Base-by-base conservation (phyloP, 1,140 invertebrate species). In the Philopotamus ludificatus region DNA sequence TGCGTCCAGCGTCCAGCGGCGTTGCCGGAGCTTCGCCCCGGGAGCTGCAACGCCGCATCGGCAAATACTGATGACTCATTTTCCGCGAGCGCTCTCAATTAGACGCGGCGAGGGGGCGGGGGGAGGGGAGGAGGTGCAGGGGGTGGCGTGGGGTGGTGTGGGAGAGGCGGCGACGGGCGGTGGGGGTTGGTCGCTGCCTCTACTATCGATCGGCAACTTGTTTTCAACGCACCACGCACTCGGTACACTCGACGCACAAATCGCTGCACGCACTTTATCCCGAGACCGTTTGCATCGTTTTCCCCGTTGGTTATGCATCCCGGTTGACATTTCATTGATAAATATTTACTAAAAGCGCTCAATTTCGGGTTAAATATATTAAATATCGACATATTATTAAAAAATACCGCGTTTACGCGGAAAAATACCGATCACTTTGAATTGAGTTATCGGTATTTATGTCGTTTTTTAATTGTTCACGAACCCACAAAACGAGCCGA, bases 51-150 rank as follows among this genome's bases (percentile, higher is more conserved):
- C 66, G 66, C 57, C 66, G 66, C 66, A 60, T 49, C 61, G 57
- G 57, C 66, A 42, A 65, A 63, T 62, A 15, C 62, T 68, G 66
- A 68, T 68, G 66, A 68, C 54, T 68, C 66, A 68, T 61, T 68
- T 68, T 58, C 62, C 59, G 59, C 66, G 66, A 65, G 63, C 60
- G 60, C 53, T 67, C 65, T 67, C 60, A 67, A 63, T 47, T 54
- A 60, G 53, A 45, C 21, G 28, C 9, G 60, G 22, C n/a, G 1
- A 47, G 26, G 16, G 28, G 28, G 21, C 53, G 22, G 16, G 1
- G 54, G 26, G 23, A 22, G n/a, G n/a, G 16, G 54, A 9, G 15
- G 42, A 28, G 51, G 50, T 9, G 51, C 7, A 3, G 25, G 8
- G 28, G 51, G 26, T 25, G 9, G 23, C 25, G 15, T 12, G 22